Percentiles rank a stretch among this genome's conserved stretches.
phyloP scores from a whole-genome alignment of 2,888 invertebrate species.

The Protodeltote pygarga region DNA sequence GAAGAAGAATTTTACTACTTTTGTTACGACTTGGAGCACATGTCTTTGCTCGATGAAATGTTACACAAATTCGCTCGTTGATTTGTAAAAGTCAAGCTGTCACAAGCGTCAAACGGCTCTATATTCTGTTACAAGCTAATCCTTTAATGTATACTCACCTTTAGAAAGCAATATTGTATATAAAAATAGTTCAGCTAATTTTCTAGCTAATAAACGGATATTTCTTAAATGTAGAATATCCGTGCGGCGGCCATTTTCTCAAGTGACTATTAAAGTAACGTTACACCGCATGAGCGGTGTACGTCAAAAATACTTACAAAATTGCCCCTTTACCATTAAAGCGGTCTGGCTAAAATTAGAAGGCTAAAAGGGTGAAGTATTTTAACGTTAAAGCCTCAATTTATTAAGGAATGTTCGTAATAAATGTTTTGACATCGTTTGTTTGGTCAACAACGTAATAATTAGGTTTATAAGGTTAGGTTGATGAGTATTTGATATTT shows the following conservation, averaged over 20 bases:
- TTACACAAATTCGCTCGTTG: no score
- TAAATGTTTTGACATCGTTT: neutral
- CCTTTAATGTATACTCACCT: no score
- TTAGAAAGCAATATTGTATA: no score
- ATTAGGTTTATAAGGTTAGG: no score
- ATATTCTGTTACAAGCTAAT: no score
- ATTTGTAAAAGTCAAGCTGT: no score
- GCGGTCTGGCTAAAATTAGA: constrained; percentile 13
- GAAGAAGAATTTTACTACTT: no score
- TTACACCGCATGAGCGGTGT: constrained; percentile 16
- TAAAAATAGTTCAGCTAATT: neutral
- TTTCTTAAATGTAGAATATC: constrained; percentile 2
- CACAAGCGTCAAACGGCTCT: no score
- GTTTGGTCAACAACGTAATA: no score
- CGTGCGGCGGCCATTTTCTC: constrained; percentile 24
- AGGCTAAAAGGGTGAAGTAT: constrained; percentile 9
- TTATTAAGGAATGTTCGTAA: constrained; percentile 2
- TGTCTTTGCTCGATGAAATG: no score
- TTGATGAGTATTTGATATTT: no score
- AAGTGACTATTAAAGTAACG: constrained; percentile 32
- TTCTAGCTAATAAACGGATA: constrained; percentile 26
- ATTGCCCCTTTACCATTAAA: constrained; percentile 28
- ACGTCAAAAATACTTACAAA: constrained; percentile 44
- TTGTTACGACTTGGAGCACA: no score
- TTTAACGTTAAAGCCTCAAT: constrained; percentile 10